A percentile compares a stretch with the other conserved stretches of the same genome.
Evolutionary conservation across 2,113 vertebrate genomes (phyloP).

Genomic region (Phrynosoma platyrhinos): DNA sequence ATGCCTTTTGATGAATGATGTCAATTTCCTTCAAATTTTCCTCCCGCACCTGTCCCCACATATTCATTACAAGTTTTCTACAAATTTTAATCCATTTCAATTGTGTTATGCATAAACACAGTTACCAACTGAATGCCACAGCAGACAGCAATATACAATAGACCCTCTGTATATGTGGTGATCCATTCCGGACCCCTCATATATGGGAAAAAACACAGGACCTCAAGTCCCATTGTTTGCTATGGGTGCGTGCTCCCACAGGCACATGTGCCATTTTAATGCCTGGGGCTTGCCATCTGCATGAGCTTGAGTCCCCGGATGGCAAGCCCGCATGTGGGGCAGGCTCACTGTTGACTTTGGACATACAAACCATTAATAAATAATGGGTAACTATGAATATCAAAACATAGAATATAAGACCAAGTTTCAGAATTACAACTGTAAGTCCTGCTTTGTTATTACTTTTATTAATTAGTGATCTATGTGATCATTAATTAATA

Average conservation of each 20-base stretch:
- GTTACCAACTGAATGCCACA: neutral
- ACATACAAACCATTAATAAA: neutral
- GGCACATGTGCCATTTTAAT: too few species aligned
- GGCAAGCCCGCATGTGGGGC: too few species aligned
- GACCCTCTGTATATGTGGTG: too few species aligned
- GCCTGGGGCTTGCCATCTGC: too few species aligned
- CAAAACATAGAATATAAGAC: neutral
- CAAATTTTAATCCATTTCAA: neutral
- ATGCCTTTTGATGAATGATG: neutral
- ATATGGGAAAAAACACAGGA: too few species aligned
- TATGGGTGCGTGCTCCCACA: too few species aligned
- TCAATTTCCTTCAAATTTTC: neutral
- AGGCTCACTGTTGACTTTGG: too few species aligned
- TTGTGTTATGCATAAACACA: neutral
- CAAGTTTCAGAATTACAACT: neutral
- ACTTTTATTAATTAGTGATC: neutral
- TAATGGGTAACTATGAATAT: neutral
- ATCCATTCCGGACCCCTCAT: too few species aligned
- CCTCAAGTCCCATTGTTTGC: too few species aligned
- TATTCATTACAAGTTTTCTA: neutral
- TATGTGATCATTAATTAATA: neutral
- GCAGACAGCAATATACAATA: neutral
- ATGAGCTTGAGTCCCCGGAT: too few species aligned
- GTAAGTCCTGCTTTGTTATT: neutral
- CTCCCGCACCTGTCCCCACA: neutral